These are phyloP conservation scores for Thaumetopoea pityocampa DNA, from an alignment of 1,140 invertebrate species.

Conservation along the genomic window DNA sequence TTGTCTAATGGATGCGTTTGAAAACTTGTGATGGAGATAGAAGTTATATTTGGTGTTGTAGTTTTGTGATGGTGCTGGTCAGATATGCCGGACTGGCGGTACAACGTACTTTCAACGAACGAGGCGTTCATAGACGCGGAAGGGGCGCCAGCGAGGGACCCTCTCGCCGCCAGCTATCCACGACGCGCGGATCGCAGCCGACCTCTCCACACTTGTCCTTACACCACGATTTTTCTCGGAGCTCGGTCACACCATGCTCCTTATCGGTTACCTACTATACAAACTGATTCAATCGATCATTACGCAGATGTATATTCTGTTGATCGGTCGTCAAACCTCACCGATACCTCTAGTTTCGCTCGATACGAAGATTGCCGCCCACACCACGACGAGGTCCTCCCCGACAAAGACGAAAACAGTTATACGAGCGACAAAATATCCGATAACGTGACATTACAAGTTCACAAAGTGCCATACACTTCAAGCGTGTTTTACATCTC, in stretches of 20 bases:
- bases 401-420: slow-evolving; percentile 35
- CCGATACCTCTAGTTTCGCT: slow-evolving; percentile 73
- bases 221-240: slow-evolving; percentile 64
- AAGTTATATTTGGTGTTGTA: slow-evolving; percentile 7
- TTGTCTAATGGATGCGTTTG: slow-evolving; percentile 1
- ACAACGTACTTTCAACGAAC: slow-evolving; percentile 73
- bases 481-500: slow-evolving; percentile 68
- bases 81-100: slow-evolving; percentile 73
- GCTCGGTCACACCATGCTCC: slow-evolving; percentile 44
- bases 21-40: slow-evolving; percentile 30
- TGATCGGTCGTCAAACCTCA: slow-evolving; percentile 72
- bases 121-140: slow-evolving; percentile 66
- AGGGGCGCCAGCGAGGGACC: slow-evolving; percentile 43
- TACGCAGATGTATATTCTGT: slow-evolving; percentile 66
- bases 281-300: slow-evolving; percentile 47
- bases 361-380: slow-evolving; percentile 68
- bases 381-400: slow-evolving; percentile 42
- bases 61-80: slow-evolving; percentile 55
- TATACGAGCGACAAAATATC: slow-evolving; percentile 31
- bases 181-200: slow-evolving; percentile 57
- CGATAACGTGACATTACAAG: slow-evolving; percentile 47
- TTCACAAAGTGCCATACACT: slow-evolving; percentile 66
- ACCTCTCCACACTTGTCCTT: slow-evolving; percentile 61
- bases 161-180: slow-evolving; percentile 61
- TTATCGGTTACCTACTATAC: slow-evolving; percentile 42